Conservation (phyloP, 1,140 invertebrate genomes). For the Aricia agestis region DNA sequence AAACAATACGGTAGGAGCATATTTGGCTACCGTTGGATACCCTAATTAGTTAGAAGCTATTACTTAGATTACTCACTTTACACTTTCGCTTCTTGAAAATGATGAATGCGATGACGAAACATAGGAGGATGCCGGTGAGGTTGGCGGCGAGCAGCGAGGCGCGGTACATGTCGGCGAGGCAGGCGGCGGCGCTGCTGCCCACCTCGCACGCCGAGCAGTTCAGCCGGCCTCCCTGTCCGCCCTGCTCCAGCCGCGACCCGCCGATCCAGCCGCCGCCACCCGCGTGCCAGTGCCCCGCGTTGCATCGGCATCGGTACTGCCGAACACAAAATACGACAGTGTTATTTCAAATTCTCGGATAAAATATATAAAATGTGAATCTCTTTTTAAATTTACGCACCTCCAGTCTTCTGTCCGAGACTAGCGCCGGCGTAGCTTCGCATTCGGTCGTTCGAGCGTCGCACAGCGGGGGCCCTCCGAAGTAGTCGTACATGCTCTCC, state of each 20-base stretch:
- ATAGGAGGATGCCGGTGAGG: conserved; percentile 83
- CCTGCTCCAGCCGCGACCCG: conserved; percentile 26
- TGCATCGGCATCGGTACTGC: conserved; percentile 62
- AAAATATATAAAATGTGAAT: background rate
- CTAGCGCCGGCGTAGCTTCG: conserved; percentile 43
- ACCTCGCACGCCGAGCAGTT: conserved; percentile 51
- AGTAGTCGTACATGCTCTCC: conserved; percentile 54
- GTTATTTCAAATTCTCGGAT: background rate
- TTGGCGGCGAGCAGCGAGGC: conserved; percentile 83
- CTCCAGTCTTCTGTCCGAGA: conserved; percentile 41
- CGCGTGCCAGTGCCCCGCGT: conserved; percentile 49
- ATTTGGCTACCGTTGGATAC: too few relatives aligned
- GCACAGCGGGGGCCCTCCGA: conserved; percentile 52
- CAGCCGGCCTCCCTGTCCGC: conserved; percentile 30
- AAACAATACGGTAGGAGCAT: too few relatives aligned
- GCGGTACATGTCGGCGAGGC: conserved; percentile 77
- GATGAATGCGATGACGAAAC: conserved; percentile 81
- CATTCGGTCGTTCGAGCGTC: conserved; percentile 53
- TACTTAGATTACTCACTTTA: conserved; percentile 77
- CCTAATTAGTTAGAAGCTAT: too few relatives aligned
- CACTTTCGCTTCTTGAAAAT: conserved; percentile 86
- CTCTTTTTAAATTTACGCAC: conserved; percentile 25
- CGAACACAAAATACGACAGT: background rate
- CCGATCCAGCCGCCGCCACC: conserved; percentile 44
- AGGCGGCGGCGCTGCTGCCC: conserved; percentile 51